Evolutionary conservation across 2,888 invertebrate species (phyloP).

Genomic region (Cinara cedri): DNA sequence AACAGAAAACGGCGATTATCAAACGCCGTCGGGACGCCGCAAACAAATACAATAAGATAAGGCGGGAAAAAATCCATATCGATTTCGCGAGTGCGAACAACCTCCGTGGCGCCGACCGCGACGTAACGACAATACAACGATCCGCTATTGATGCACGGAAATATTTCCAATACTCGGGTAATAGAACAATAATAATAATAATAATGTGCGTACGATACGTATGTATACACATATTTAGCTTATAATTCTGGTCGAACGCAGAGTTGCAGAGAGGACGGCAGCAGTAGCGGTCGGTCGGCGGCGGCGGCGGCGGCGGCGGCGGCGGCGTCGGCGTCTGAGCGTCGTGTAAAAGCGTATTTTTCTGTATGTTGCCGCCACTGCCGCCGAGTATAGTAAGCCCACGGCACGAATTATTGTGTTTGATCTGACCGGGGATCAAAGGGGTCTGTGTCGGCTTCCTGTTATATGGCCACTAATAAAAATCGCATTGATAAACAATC

Average conservation of each 20-base stretch:
- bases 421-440: constrained; percentile 57
- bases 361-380: not conserved
- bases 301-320: not conserved
- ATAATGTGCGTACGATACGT: too few relatives aligned
- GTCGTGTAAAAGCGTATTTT: constrained; percentile 24
- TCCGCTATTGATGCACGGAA: too few relatives aligned
- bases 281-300: not conserved
- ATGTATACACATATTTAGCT: too few relatives aligned
- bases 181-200: not conserved
- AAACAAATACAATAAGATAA: constrained; percentile 7
- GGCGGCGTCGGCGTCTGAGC: not conserved
- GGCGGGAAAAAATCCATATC: constrained; percentile 2
- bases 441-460: constrained; percentile 56
- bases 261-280: too few relatives aligned
- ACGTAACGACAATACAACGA: not conserved
- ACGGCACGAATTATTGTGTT: constrained; percentile 57
- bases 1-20: constrained; percentile 6
- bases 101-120: constrained; percentile 3
- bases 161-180: constrained; percentile 34
- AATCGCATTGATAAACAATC: constrained; percentile 57
- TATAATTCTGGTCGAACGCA: too few relatives aligned
- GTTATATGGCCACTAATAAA: constrained; percentile 55
- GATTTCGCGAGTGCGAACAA: not conserved
- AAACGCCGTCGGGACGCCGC: not conserved
- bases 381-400: constrained; percentile 21